Evolutionary conservation across 35 echinoderm and acorn worm species (phyloP).

Genomic region (Lytechinus variegatus): DNA sequence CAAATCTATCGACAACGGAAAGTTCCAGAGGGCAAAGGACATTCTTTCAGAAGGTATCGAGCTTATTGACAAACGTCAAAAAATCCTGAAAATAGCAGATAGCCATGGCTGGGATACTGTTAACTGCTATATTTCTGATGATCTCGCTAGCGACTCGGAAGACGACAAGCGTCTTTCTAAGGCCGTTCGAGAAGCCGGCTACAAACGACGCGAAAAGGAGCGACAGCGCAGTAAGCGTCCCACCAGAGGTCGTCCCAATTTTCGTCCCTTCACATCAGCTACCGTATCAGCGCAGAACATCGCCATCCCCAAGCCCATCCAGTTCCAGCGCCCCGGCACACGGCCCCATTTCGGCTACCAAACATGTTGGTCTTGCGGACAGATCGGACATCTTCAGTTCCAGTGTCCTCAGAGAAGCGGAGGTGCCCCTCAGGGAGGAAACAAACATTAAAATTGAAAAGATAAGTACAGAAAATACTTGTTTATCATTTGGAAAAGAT

Average conservation of each 20-base stretch:
- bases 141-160: slow-evolving; percentile 49
- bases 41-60: neutral
- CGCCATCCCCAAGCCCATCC: neutral
- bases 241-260: slow-evolving; percentile 27
- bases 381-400: too few species aligned
- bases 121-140: slow-evolving; percentile 40
- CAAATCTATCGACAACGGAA: too few species aligned
- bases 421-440: too few species aligned
- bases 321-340: neutral
- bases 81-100: slow-evolving; percentile 54
- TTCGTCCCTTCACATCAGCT: slow-evolving; percentile 39
- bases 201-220: slow-evolving; percentile 47
- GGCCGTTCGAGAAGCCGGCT: slow-evolving; percentile 36
- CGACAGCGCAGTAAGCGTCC: slow-evolving; percentile 9
- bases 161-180: slow-evolving; percentile 45
- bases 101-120: slow-evolving; percentile 57
- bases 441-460: too few species aligned
- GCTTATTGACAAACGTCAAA: slow-evolving; percentile 45
- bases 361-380: neutral
- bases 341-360: neutral
- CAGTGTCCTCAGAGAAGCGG: too few species aligned
- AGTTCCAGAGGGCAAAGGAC: neutral
- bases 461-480: too few species aligned
- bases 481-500: too few species aligned
- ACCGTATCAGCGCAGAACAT: neutral